Percentiles rank a stretch among this genome's conserved stretches.
phyloP scores from a whole-genome alignment of 2,113 vertebrate species.

The Trematocara stigmaticum region DNA sequence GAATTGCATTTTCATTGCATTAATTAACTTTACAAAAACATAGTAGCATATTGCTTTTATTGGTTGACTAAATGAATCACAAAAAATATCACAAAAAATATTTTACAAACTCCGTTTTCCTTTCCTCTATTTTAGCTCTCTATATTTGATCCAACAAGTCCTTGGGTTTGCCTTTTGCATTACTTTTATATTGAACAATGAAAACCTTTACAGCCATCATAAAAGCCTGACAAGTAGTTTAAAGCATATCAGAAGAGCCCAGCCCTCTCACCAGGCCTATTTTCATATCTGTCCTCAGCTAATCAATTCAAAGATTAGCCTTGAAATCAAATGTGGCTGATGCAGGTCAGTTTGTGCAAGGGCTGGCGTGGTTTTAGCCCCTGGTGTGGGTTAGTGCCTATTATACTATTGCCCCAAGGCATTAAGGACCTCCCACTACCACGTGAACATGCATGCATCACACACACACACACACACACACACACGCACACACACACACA shows the following conservation, averaged over 20 bases:
- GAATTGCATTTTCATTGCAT: neutral
- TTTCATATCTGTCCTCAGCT: neutral
- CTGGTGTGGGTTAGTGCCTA: conserved; percentile 7
- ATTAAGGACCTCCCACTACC: neutral
- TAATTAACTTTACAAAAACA: neutral
- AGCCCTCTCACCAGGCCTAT: neutral
- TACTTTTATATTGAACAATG: neutral
- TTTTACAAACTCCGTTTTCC: neutral
- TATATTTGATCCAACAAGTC: neutral
- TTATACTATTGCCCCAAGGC: conserved; percentile 31
- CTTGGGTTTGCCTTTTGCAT: neutral
- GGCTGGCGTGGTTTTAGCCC: conserved; percentile 17
- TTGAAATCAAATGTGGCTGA: conserved; percentile 57
- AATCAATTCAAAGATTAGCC: conserved; percentile 18
- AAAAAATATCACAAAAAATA: neutral
- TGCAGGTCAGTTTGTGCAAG: conserved; percentile 11
- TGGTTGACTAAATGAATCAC: neutral
- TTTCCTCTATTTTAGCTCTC: neutral
- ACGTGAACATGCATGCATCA: conserved; percentile 8
- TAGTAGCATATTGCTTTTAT: neutral
- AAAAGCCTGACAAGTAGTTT: neutral
- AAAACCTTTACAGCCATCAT: neutral
- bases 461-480: neutral
- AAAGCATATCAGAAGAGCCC: neutral
- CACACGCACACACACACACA: neutral